Conservation (phyloP, 2,888 invertebrate species). For the Drosophila sordidula region DNA sequence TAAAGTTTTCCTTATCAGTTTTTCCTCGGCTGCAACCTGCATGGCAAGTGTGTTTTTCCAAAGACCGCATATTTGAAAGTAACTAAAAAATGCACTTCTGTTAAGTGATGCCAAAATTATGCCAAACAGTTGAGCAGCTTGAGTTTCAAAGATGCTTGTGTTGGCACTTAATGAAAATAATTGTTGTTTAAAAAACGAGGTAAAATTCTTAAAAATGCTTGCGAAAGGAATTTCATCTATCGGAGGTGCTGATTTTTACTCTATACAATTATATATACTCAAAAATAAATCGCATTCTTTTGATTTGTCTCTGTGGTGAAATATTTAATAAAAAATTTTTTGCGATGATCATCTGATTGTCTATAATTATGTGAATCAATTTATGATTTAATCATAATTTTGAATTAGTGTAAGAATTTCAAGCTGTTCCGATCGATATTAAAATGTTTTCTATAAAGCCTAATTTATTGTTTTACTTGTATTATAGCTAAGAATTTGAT, state of each 20-base stretch:
- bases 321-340: too few relatives aligned
- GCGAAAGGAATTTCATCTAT: background rate
- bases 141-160: background rate
- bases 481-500: too few relatives aligned
- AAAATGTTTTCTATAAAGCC: too few relatives aligned
- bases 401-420: too few relatives aligned
- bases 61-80: conserved; percentile 15
- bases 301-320: too few relatives aligned
- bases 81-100: conserved; percentile 8
- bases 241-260: background rate
- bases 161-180: conserved; percentile 6
- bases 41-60: conserved; percentile 32
- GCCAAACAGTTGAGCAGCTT: conserved; percentile 5
- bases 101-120: conserved; percentile 12
- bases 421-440: too few relatives aligned
- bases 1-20: conserved; percentile 69
- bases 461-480: too few relatives aligned
- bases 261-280: background rate
- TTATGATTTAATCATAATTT: too few relatives aligned
- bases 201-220: background rate
- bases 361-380: too few relatives aligned
- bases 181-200: background rate
- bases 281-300: background rate
- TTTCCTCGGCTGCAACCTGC: conserved; percentile 44
- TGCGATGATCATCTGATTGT: too few relatives aligned